Percentiles rank a stretch among this genome's conserved stretches.
Evolutionary conservation across 1,140 invertebrate genomes (phyloP).

Genomic region (Zaprionus ghesquierei): DNA sequence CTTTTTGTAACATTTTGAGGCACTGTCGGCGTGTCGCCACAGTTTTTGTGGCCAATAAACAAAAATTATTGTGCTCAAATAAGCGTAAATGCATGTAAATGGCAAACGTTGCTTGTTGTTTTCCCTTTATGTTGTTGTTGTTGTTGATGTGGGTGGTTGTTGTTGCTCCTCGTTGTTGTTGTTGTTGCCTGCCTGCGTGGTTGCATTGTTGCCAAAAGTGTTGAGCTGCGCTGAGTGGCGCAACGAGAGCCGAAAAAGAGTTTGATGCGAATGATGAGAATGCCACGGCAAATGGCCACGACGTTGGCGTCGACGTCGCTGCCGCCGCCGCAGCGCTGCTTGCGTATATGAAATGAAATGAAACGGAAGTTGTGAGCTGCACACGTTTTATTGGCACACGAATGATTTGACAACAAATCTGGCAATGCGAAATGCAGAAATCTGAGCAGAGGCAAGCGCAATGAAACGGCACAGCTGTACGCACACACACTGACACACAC

Average conservation of each 20-base stretch:
- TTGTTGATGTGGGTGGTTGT: neutral
- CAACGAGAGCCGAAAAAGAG: neutral
- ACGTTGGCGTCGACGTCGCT: constrained; percentile 2
- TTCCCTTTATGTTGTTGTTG: neutral
- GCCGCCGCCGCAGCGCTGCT: no score
- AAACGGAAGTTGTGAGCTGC: constrained; percentile 74
- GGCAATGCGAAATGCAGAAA: constrained; percentile 35
- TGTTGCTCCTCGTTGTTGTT: neutral
- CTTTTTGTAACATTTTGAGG: constrained; percentile 5
- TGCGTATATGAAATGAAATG: constrained; percentile 61
- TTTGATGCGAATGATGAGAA: constrained; percentile 4
- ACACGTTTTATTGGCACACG: constrained; percentile 73
- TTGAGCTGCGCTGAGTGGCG: constrained; percentile 42
- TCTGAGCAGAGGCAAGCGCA: neutral
- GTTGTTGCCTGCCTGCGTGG: neutral
- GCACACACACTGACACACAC: neutral
- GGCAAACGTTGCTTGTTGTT: constrained; percentile 12
- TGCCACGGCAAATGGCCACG: constrained; percentile 2
- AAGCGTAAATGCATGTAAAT: constrained; percentile 72
- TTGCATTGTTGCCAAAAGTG: constrained; percentile 72
- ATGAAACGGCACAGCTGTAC: constrained; percentile 8
- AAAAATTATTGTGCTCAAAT: constrained; percentile 78
- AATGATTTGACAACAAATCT: constrained; percentile 77
- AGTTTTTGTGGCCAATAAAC: constrained; percentile 76
- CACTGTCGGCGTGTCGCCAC: constrained; percentile 31